Evolutionary conservation across 2,888 invertebrate genomes (phyloP), one percentile per base, ranked within the genome.

Genomic region (Andrena marginata): DNA sequence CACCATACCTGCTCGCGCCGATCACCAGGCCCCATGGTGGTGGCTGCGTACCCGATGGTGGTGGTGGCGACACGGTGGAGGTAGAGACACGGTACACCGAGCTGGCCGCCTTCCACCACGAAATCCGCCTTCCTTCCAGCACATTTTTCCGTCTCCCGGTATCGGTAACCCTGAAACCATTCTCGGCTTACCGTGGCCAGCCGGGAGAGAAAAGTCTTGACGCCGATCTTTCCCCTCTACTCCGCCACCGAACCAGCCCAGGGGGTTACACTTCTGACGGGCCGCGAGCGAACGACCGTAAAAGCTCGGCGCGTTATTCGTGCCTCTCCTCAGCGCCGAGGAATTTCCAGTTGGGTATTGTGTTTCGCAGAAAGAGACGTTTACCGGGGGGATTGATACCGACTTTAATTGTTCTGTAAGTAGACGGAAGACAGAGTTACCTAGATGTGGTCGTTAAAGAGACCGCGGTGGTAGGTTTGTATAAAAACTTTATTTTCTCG

Each of bases 401-500:
- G 10, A 33, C 13, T 49, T 49, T 1, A 6, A 49, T n/a, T 49
- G 49, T n/a, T 7, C 2, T 49, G 49, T n/a, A 6, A 49, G n/a
- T 2, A 6, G 6, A n/a, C 2, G 13, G 13, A 51, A 20, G 29
- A 26, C 3, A 33, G 26, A 3, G n/a, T 23, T 49, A 26, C 26
- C 29, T 29, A 31, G 4, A 35, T 33, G 8, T 23, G 49, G 35
- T 2, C 0, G 16, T 51, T 16, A 10, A 51, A 23, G 48, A 56
- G 26, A 23, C 49, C 29, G 29, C 8, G n/a, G 48, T 35, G 23
- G 20, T 68, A 48, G 42, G 33, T 77, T 85, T 88, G 82, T 88
- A 75, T 87, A 87, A 88, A 88, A 87, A 88, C 88, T 89, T 89
- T 88, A 87, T 88, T 87, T 78, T 74, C 68, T 80, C 71, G 83